These are phyloP conservation scores for Leuctra nigra DNA, from an alignment of 2,888 invertebrate genomes.

Conservation along the genomic window DNA sequence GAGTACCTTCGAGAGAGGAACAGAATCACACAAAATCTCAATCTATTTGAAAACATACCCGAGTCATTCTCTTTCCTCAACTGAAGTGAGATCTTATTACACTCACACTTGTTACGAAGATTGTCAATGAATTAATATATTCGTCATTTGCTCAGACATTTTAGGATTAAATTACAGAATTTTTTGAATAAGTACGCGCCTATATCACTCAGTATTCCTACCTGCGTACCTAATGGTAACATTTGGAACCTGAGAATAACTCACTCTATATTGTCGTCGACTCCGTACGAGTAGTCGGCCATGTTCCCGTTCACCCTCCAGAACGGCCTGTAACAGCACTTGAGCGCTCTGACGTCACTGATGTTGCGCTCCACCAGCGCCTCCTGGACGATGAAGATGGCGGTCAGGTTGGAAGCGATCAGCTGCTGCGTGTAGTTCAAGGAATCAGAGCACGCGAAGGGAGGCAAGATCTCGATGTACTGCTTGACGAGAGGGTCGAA, in stretches of 20 bases:
- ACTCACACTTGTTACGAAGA: too few species aligned
- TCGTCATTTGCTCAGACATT: too few species aligned
- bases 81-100: too few species aligned
- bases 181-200: background rate
- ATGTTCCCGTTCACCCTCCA: slow-evolving; percentile 16
- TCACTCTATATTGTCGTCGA: slow-evolving; percentile 11
- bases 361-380: slow-evolving; percentile 47
- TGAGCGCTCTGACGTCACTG: slow-evolving; percentile 41
- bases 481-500: slow-evolving; percentile 21
- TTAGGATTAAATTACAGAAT: background rate
- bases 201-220: background rate
- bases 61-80: background rate
- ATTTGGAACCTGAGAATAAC: background rate
- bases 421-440: slow-evolving; percentile 17
- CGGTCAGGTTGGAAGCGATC: slow-evolving; percentile 38
- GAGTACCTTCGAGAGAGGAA: too few species aligned
- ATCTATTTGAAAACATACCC: background rate
- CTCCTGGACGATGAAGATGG: slow-evolving; percentile 48
- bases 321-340: slow-evolving; percentile 30
- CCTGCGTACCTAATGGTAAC: too few species aligned
- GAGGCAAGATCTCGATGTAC: slow-evolving; percentile 14
- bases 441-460: slow-evolving; percentile 17
- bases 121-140: too few species aligned
- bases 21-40: too few species aligned
- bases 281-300: slow-evolving; percentile 11